Conservation (phyloP, 1,140 invertebrate genomes). For the Cydia pomonella region DNA sequence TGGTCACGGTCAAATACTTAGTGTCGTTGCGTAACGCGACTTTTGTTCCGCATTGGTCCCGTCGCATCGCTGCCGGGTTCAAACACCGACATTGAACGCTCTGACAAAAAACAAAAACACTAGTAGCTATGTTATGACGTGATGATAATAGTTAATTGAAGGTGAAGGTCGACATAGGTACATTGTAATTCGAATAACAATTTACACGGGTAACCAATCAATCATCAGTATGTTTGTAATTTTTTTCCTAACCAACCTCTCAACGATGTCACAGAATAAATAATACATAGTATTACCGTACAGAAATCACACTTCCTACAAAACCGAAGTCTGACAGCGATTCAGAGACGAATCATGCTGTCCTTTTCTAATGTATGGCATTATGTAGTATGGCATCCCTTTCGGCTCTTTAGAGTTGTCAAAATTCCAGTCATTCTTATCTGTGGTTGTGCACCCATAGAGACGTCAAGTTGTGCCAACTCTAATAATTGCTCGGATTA, state of each 20-base stretch:
- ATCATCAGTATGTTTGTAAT: background rate
- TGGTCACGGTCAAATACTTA: slow-evolving; percentile 15
- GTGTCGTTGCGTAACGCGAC: slow-evolving; percentile 54
- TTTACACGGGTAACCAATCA: background rate
- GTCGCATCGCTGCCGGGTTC: slow-evolving; percentile 62
- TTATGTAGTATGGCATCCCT: too few species aligned
- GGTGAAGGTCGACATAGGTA: slow-evolving; percentile 1
- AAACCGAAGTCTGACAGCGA: too few species aligned
- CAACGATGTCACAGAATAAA: too few species aligned
- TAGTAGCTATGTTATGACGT: slow-evolving; percentile 31
- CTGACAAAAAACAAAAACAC: slow-evolving; percentile 47
- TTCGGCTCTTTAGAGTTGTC: too few species aligned
- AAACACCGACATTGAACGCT: slow-evolving; percentile 53
- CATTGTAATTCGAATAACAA: slow-evolving; percentile 2
- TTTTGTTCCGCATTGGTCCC: slow-evolving; percentile 57
- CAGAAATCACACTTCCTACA: too few species aligned
- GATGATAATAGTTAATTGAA: slow-evolving; percentile 10
- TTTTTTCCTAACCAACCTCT: background rate
- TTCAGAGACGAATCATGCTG: too few species aligned
- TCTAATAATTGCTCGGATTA: too few species aligned
- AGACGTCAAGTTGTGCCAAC: too few species aligned
- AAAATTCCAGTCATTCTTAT: too few species aligned
- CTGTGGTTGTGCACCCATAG: too few species aligned
- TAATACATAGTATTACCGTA: too few species aligned
- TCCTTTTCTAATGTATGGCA: too few species aligned